These are phyloP conservation scores for Dicentrarchus labrax DNA, from an alignment of 2,113 vertebrate genomes.

Conservation along the genomic window DNA sequence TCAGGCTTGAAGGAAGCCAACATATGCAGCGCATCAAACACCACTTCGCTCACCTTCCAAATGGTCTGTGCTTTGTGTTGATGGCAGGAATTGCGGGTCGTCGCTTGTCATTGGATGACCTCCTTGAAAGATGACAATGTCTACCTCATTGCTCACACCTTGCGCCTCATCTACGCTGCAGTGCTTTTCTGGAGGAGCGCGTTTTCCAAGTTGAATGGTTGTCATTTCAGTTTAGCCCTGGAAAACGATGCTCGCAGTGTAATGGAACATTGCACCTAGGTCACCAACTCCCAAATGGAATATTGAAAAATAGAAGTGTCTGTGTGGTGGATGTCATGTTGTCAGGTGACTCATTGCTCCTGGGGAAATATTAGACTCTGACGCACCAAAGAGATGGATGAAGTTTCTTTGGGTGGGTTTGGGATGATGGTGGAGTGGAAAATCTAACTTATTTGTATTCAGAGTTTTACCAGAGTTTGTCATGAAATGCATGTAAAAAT, in stretches of 20 bases:
- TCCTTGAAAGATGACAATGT: conserved; percentile 62
- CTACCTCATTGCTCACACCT: conserved; percentile 60
- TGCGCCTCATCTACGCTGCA: conserved; percentile 26
- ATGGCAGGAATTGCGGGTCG: conserved; percentile 47
- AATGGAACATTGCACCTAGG: conserved; percentile 70
- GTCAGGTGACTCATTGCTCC: conserved; percentile 54
- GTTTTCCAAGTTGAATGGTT: conserved; percentile 57
- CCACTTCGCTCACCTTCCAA: conserved; percentile 52
- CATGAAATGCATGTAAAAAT: conserved; percentile 32
- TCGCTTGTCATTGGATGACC: conserved; percentile 60
- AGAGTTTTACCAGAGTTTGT: conserved; percentile 27
- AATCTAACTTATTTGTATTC: conserved; percentile 25
- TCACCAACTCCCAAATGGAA: conserved; percentile 67
- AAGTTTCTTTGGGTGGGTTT: conserved; percentile 24
- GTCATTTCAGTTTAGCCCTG: conserved; percentile 63
- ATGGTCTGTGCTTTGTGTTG: conserved; percentile 51
- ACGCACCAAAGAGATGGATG: conserved; percentile 36
- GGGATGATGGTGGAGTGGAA: conserved; percentile 15
- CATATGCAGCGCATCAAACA: conserved; percentile 46
- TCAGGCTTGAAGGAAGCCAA: conserved; percentile 50
- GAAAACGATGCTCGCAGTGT: conserved; percentile 53
- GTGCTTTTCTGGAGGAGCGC: conserved; percentile 21
- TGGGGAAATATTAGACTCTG: conserved; percentile 53
- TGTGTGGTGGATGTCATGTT: conserved; percentile 43
- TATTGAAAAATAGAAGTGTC: conserved; percentile 74